These are phyloP conservation scores for Labrus mixtus DNA, from an alignment of 2,113 vertebrate genomes.

Conservation along the genomic window DNA sequence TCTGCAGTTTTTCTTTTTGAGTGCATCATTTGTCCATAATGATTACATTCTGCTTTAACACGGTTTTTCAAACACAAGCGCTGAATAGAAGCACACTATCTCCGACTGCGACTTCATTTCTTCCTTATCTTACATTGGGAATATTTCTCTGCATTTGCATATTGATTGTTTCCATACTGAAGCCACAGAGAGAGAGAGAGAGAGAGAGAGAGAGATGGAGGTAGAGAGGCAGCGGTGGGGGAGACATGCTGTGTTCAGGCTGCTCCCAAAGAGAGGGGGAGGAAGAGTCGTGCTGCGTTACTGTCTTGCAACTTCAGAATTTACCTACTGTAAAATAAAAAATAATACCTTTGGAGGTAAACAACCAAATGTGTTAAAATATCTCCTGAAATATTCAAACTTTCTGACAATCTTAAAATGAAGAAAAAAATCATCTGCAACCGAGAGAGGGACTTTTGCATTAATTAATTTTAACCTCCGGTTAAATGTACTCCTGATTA, in stretches of 20 bases:
- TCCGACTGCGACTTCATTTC: conserved; percentile 46
- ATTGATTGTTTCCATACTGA: conserved; percentile 69
- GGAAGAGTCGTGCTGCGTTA: background rate
- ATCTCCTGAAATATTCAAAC: background rate
- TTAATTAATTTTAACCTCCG: too few relatives aligned
- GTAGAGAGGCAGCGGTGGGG: background rate
- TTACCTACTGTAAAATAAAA: background rate
- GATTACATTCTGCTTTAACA: conserved; percentile 62
- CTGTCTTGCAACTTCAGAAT: background rate
- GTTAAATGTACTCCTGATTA: background rate
- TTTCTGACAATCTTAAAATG: background rate
- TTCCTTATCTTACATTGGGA: conserved; percentile 63
- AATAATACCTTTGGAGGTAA: background rate
- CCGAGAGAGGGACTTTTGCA: too few relatives aligned
- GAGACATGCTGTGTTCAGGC: background rate
- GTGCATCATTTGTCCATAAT: conserved; percentile 62
- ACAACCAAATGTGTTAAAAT: background rate
- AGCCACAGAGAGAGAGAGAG: conserved; percentile 2
- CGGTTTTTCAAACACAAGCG: conserved; percentile 44
- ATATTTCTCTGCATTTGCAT: conserved; percentile 67
- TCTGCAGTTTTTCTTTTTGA: conserved; percentile 59
- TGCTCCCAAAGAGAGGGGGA: conserved; percentile 5
- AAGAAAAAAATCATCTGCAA: background rate
- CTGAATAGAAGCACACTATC: conserved; percentile 54
- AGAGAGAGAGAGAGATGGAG: background rate